A percentile compares a stretch with the other conserved stretches of the same genome.
Evolutionary conservation across 64 coral and sea anemone species (phyloP).

Genomic region (Stichodactyla helianthus): DNA sequence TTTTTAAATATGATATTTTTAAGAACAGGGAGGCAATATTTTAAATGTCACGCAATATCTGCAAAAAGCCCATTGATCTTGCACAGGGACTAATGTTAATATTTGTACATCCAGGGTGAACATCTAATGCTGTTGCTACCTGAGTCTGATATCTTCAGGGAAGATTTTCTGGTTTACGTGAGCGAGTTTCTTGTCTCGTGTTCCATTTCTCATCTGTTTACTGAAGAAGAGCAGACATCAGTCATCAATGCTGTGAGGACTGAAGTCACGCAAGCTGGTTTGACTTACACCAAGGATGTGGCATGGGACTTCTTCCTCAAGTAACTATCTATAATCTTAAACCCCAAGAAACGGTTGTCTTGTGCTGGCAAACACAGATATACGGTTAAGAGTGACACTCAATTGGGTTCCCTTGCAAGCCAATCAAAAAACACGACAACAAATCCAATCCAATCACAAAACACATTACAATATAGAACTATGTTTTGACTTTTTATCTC

Average conservation of each 20-base stretch:
- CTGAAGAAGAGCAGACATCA: slow-evolving; percentile 91
- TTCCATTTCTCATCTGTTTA: slow-evolving; percentile 87
- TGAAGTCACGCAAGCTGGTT: slow-evolving; percentile 95
- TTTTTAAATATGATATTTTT: too few species aligned
- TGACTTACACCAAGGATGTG: slow-evolving; percentile 93
- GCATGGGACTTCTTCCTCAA: slow-evolving; percentile 98
- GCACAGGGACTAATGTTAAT: neutral
- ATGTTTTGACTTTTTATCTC: neutral
- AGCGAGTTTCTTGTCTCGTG: slow-evolving; percentile 96
- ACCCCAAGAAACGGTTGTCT: too few species aligned
- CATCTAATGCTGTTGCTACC: slow-evolving; percentile 78
- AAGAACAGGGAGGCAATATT: too few species aligned
- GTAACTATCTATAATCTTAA: slow-evolving; percentile 20
- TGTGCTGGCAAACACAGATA: too few species aligned
- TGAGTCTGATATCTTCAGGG: slow-evolving; percentile 73
- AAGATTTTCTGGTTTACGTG: slow-evolving; percentile 84
- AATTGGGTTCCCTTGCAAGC: too few species aligned
- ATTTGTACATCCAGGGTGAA: slow-evolving; percentile 64
- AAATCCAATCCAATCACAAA: too few species aligned
- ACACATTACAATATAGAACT: neutral
- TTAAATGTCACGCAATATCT: too few species aligned
- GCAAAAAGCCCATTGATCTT: too few species aligned
- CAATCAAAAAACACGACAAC: too few species aligned
- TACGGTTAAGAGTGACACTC: too few species aligned
- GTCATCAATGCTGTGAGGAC: slow-evolving; percentile 93